phyloP scores from a whole-genome alignment of 2,888 invertebrate genomes.

The Conistra vaccinii region DNA sequence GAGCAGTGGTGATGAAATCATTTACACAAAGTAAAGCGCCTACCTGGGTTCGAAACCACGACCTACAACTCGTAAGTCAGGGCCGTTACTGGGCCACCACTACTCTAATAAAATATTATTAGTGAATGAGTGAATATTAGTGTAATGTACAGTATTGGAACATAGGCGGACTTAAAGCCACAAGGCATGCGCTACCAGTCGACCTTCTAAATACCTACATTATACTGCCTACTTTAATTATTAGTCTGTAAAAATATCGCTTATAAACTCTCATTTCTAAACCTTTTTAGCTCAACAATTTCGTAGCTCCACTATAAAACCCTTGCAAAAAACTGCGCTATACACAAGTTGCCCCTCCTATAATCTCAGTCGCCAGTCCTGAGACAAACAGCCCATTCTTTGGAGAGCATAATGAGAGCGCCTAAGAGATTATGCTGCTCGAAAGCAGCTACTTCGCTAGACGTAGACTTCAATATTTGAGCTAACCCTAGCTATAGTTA shows the following conservation, averaged over 20 bases:
- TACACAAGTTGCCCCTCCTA: constrained; percentile 17
- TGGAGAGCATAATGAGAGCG: constrained; percentile 51
- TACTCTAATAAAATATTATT: too few relatives aligned
- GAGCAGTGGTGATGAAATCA: too few relatives aligned
- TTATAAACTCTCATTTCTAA: not conserved
- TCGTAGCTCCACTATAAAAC: constrained; percentile 20
- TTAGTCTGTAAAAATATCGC: not conserved
- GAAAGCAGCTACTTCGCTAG: constrained; percentile 21
- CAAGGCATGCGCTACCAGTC: too few relatives aligned
- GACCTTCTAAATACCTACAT: too few relatives aligned
- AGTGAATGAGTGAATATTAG: too few relatives aligned
- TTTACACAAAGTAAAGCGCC: too few relatives aligned
- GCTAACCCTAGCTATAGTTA: not conserved
- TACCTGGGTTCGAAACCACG: too few relatives aligned
- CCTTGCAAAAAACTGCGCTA: constrained; percentile 30
- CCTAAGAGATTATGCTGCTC: constrained; percentile 52
- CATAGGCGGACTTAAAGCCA: too few relatives aligned
- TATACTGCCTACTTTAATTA: not conserved
- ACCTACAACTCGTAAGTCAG: too few relatives aligned
- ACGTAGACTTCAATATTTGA: constrained; percentile 17
- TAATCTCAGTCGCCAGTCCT: constrained; percentile 45
- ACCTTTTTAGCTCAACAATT: constrained; percentile 13
- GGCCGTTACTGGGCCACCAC: too few relatives aligned
- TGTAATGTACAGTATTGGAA: too few relatives aligned
- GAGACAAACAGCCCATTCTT: constrained; percentile 56